Evolutionary conservation across 1,140 invertebrate genomes (phyloP), one percentile per base, ranked within the genome.

Genomic region (Procambarus virginalis): DNA sequence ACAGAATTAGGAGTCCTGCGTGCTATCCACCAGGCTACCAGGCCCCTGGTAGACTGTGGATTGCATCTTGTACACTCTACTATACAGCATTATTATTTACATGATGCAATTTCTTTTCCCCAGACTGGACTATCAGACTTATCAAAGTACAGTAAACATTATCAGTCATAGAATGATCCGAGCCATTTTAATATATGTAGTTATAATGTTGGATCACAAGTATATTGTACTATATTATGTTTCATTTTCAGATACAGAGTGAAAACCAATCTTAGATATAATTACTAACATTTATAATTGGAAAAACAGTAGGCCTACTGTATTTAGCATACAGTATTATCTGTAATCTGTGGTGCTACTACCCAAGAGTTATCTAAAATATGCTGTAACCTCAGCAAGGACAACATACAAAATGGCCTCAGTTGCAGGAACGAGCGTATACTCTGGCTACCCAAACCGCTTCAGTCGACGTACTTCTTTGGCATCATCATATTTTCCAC

Each of bases 391-490:
- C 60, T 64, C 4, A 64, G 4, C 22, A 34, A 73, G n/a, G 20
- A 73, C 22, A 34, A 22, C 14, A n/a, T 68, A 20, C 64, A 76
- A 46, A 48, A 89, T 89, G 88, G 58, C 81, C 5, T 89, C 88
- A 2, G 88, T 84, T 34, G 76, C 75, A 17, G 88, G 88, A 46
- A 78, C 82, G n/a, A 89, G 88, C 34, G 17, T 89, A 20, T 89
- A 89, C 60, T 89, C 86, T 1, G 86, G 78, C 2, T 79, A 81
- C 77, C 51, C 75, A 1, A 77, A 68, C 17, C 68, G 88, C 12
- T 51, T 84, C 73, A 89, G 86, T 34, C 79, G 86, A 45, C 49
- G 86, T 46, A 45, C 68, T n/a, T 89, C 86, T 6, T 48, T 83
- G 6, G 10, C 88, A 34, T 89, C 87, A 3, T 78, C 88, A 0